A percentile compares a stretch with the other conserved stretches of the same genome.
phyloP scores from a whole-genome alignment of 2,888 invertebrate genomes.

The Apomyelois bistriatella region DNA sequence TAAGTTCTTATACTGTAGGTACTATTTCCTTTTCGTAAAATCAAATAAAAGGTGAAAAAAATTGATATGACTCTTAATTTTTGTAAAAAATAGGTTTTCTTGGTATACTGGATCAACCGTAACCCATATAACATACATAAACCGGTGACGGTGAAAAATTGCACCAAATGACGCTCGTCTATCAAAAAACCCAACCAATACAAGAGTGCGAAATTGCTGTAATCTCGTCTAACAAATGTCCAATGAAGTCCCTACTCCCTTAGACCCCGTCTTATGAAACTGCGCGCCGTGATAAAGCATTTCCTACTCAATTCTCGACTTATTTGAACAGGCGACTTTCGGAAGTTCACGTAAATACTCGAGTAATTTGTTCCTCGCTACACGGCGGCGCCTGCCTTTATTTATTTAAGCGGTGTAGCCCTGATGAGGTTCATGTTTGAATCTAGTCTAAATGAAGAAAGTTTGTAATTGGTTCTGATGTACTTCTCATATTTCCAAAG shows the following conservation, averaged over 20 bases:
- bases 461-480: background rate
- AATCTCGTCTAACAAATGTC: conserved; percentile 26
- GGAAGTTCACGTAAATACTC: conserved; percentile 24
- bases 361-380: conserved; percentile 19
- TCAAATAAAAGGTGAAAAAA: too few species aligned
- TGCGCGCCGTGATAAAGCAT: conserved; percentile 25
- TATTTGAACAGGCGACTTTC: conserved; percentile 21
- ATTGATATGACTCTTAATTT: too few species aligned
- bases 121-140: too few species aligned
- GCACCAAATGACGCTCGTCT: background rate
- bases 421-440: conserved; percentile 16
- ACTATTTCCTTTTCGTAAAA: too few species aligned
- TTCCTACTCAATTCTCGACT: conserved; percentile 20
- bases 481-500: background rate
- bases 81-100: too few species aligned
- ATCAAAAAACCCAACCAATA: background rate
- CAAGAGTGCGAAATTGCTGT: conserved; percentile 12
- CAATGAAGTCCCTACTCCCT: conserved; percentile 13
- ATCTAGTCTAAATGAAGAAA: conserved; percentile 11
- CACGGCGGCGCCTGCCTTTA: conserved; percentile 13
- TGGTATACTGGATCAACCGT: too few species aligned
- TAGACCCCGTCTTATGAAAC: conserved; percentile 23
- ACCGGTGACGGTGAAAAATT: background rate
- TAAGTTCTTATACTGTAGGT: too few species aligned
- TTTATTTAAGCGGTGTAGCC: conserved; percentile 18